Base-by-base conservation (phyloP, 2,888 invertebrate genomes). In the Callosobruchus maculatus region DNA sequence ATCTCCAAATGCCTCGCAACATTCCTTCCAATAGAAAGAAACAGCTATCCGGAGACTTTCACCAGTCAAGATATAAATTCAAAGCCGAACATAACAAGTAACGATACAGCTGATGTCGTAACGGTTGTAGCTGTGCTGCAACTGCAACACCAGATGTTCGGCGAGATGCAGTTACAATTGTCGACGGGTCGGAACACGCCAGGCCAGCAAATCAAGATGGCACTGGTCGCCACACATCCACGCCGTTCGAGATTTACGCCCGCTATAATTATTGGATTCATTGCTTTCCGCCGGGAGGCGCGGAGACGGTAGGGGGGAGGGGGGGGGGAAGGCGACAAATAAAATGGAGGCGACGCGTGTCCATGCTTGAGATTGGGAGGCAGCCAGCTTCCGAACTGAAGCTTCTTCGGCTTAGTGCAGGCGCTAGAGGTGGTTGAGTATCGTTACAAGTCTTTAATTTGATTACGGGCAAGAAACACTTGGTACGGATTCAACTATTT, bases 261-360 rank as follows among this genome's bases (percentile, higher is more conserved):
- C 79, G 81, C 80, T 79, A 81, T 81, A 82, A 82, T 81, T 82
- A 82, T 81, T 78, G 79, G 81, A 79, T 78, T 80, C 81, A 79
- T 80, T 82, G 80, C 81, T 77, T 76, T 71, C 68, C 76, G 73
- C 72, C 79, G 76, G 77, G 49, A 18, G 18, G 18, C 49, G 3
- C 9, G 3, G 49, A 18, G 13, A 13, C 1, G 49, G 49, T 5
- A 31, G 18, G 70, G 72, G n/a, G n/a, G n/a, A 1, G 49, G 3
- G 49, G 49, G 13, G 18, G 13, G 49, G 49, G 49, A 31, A 9
- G 70, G 72, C 72, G 74, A 72, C 70, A 74, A 74, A 74, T 74
- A 67, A 69, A 68, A 22, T n/a, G 21, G 22, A 49, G 67, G 71
- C n/a, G 22, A 18, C 22, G 71, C 21, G 66, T n/a, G 71, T 22